phyloP scores from a whole-genome alignment of 2,797 vertebrate species.

The Vultur gryphus region DNA sequence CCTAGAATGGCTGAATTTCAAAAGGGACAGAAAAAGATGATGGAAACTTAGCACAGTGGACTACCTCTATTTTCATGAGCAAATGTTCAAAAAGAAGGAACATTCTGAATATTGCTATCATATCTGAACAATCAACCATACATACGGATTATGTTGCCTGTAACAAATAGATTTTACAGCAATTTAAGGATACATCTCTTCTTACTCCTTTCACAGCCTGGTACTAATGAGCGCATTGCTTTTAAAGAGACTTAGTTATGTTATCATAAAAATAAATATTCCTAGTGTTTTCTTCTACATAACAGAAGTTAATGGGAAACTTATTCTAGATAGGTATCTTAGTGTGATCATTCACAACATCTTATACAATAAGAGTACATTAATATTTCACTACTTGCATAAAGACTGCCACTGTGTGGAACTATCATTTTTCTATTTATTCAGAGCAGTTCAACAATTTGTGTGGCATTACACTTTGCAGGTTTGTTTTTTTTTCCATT shows the following conservation, averaged over 20 bases:
- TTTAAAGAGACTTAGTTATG: background rate
- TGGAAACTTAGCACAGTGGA: background rate
- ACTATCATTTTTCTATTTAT: background rate
- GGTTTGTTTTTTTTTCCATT: background rate
- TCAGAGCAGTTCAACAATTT: background rate
- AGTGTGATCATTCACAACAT: background rate
- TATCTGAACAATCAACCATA: background rate
- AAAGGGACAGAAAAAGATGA: background rate
- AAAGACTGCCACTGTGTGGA: background rate
- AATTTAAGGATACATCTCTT: background rate
- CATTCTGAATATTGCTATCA: background rate
- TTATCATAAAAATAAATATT: background rate
- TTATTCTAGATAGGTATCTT: background rate
- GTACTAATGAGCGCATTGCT: background rate
- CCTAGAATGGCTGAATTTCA: background rate
- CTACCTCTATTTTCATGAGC: background rate
- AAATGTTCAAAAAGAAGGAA: background rate
- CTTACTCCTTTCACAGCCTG: background rate
- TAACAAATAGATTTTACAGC: background rate
- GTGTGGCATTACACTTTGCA: background rate
- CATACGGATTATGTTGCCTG: background rate
- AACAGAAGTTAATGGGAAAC: background rate
- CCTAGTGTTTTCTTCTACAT: background rate
- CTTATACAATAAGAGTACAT: background rate
- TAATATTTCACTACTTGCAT: background rate